phyloP scores from a whole-genome alignment of 35 echinoderm and acorn worm species.

The Amphiura filiformis region DNA sequence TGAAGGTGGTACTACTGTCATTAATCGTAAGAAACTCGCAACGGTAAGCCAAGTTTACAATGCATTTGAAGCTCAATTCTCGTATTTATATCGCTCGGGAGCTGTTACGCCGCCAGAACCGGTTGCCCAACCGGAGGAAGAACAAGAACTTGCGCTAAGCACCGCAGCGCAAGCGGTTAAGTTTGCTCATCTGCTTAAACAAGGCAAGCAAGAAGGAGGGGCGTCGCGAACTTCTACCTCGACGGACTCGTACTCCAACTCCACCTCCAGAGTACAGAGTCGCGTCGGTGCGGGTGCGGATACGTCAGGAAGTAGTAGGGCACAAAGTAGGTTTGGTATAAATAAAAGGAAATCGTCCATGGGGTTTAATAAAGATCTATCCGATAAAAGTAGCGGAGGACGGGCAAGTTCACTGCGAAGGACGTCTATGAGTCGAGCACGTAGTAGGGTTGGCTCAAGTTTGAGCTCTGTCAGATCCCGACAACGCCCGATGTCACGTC shows the following conservation, averaged over 20 bases:
- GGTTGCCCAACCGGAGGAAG: not conserved
- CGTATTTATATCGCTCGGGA: not conserved
- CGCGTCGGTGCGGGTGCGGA: not conserved
- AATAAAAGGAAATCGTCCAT: not conserved
- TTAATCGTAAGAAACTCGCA: not conserved
- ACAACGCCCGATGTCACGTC: not conserved
- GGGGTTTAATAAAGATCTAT: not conserved
- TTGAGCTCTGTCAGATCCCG: not conserved
- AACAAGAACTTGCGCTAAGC: not conserved
- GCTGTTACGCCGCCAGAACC: not conserved
- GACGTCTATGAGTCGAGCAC: not conserved
- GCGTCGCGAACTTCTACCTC: too few species aligned
- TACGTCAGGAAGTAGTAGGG: not conserved
- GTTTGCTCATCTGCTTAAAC: not conserved
- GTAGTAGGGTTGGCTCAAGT: not conserved
- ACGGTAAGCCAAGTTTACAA: not conserved
- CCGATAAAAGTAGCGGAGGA: not conserved
- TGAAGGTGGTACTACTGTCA: not conserved
- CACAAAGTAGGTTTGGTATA: not conserved
- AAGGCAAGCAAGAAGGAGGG: not conserved
- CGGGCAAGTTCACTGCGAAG: not conserved
- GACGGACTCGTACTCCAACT: too few species aligned
- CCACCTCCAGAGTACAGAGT: not conserved
- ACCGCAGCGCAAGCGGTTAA: not conserved
- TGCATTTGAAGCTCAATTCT: not conserved